Conservation (phyloP, 2,797 vertebrate genomes). For the Acanthiza pusilla region DNA sequence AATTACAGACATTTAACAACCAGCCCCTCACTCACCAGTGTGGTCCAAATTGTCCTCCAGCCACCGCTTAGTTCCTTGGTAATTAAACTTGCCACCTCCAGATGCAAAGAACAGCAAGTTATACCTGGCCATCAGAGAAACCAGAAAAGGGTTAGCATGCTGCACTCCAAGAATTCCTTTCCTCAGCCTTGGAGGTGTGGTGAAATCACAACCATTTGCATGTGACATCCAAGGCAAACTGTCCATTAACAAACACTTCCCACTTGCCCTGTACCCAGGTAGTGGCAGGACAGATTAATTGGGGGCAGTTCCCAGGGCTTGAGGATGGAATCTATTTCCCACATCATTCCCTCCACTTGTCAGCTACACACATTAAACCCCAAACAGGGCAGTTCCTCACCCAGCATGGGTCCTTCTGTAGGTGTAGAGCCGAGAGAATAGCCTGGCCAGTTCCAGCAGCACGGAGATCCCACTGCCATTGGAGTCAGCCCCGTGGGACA, state of each 20-base stretch:
- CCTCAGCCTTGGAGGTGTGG: not conserved
- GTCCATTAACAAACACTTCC: not conserved
- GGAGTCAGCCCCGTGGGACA: constrained; percentile 94
- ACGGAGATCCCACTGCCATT: constrained; percentile 92
- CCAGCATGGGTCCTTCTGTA: constrained; percentile 95
- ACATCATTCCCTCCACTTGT: not conserved
- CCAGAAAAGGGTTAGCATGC: not conserved
- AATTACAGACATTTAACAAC: not conserved
- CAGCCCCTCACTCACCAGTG: constrained; percentile 79
- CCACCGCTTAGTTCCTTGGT: constrained; percentile 98
- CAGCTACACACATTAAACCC: not conserved
- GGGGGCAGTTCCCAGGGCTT: not conserved
- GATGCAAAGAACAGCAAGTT: constrained; percentile 97
- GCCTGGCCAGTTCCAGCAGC: constrained; percentile 91
- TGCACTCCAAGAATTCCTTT: not conserved
- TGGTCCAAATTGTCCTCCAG: constrained; percentile 97
- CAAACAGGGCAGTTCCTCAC: constrained; percentile 67
- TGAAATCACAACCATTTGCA: not conserved
- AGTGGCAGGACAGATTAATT: not conserved
- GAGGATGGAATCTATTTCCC: not conserved
- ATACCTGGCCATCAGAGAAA: constrained; percentile 77
- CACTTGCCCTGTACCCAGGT: not conserved
- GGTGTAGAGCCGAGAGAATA: constrained; percentile 95
- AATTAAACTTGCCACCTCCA: constrained; percentile 98
- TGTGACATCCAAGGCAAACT: not conserved